A percentile compares a stretch with the other conserved stretches of the same genome.
phyloP scores from a whole-genome alignment of 30 jellyfish, hydroid and myxozoan species.

The Aurelia aurita region DNA sequence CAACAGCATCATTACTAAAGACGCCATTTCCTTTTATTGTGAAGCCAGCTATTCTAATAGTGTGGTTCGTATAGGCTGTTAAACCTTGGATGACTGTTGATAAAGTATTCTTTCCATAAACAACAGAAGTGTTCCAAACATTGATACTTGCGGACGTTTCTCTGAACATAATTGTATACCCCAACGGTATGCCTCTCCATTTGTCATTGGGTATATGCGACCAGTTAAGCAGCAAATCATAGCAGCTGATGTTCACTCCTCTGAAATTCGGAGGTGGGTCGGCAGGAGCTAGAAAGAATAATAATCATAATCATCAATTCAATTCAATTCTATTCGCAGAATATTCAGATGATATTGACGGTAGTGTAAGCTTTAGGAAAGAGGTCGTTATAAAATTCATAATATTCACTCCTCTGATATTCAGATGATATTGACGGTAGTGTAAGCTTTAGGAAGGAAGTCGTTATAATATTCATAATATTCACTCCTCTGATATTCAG shows the following conservation, averaged over 20 bases:
- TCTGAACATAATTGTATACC: constrained; percentile 44
- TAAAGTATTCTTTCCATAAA: constrained; percentile 1
- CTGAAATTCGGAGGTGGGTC: constrained; percentile 24
- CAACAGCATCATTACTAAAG: constrained; percentile 16
- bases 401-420: too few species aligned
- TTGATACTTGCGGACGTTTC: constrained; percentile 14
- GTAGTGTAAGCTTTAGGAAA: too few species aligned
- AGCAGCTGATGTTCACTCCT: constrained; percentile 47
- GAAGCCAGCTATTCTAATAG: constrained; percentile 43
- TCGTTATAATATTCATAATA: too few species aligned
- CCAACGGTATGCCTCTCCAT: constrained; percentile 47
- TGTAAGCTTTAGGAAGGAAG: too few species aligned
- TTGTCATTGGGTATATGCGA: constrained; percentile 50
- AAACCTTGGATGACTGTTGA: constrained; percentile 12
- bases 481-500: too few species aligned
- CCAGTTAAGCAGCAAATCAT: constrained; percentile 49
- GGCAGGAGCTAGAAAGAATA: constrained; percentile 24
- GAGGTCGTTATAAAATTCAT: too few species aligned
- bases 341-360: too few species aligned
- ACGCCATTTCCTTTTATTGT: constrained; percentile 51
- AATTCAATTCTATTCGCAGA: too few species aligned
- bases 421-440: too few species aligned
- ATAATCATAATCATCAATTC: background rate
- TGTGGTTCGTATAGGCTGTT: constrained; percentile 42
- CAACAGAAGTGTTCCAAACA: constrained; percentile 42